A percentile compares a stretch with the other conserved stretches of the same genome.
phyloP scores from a whole-genome alignment of 2,888 invertebrate species.

The Sepiola atlantica region DNA sequence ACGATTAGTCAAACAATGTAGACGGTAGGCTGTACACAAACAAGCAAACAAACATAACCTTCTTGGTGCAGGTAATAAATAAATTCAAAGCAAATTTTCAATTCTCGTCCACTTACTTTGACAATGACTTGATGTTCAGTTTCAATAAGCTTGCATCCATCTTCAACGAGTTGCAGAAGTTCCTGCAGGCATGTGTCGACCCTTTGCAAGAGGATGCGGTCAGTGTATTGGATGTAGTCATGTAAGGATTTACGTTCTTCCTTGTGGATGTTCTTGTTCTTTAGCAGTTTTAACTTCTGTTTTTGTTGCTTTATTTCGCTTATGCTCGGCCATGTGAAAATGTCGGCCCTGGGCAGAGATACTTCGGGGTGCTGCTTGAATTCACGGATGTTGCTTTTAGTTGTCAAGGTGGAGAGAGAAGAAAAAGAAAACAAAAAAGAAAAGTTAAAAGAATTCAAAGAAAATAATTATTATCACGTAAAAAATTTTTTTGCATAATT shows the following conservation, averaged over 20 bases:
- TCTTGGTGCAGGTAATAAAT: too few relatives aligned
- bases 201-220: not conserved
- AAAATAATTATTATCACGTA: too few relatives aligned
- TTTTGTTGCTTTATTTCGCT: not conserved
- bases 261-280: not conserved
- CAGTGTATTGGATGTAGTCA: constrained; percentile 5
- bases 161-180: constrained; percentile 32
- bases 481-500: too few relatives aligned
- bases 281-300: not conserved
- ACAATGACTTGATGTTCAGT: constrained; percentile 39
- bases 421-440: too few relatives aligned
- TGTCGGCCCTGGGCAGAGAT: not conserved
- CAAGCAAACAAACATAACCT: too few relatives aligned
- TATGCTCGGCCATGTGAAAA: not conserved
- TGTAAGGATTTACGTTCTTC: not conserved
- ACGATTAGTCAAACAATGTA: too few relatives aligned
- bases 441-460: too few relatives aligned
- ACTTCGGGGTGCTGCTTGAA: not conserved
- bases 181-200: constrained; percentile 15
- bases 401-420: not conserved
- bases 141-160: not conserved
- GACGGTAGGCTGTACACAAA: too few relatives aligned
- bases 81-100: too few relatives aligned
- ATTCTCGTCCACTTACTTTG: not conserved
- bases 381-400: not conserved